Evolutionary conservation across 2,797 vertebrate species (phyloP), one percentile per base, ranked within the genome.

Genomic region (Coregonus suidteri): DNA sequence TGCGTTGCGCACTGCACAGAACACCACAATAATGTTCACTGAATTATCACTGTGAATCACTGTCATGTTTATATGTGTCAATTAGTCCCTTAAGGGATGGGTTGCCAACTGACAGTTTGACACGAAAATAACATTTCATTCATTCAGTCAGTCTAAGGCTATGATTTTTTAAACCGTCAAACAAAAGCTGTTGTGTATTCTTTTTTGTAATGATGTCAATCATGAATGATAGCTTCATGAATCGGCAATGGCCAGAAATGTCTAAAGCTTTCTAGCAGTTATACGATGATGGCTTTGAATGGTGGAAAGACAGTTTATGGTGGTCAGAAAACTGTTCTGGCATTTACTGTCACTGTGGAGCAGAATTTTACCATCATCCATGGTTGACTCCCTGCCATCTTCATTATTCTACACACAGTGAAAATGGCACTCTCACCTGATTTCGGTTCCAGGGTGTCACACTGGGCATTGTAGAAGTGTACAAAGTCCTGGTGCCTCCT

Each of bases 391-490:
- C 59, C 59, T 62, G 25, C 9, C 37, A 7, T 25, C 14, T 13
- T 30, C n/a, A 72, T 47, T 47, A 47, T 3, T 47, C 41, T 1
- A 13, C 41, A 25, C n/a, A n/a, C 59, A 25, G 59, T 11, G 20
- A 62, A 64, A 64, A 64, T 9, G 9, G 59, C 59, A 30, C 59
- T 62, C 85, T 59, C 75, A 98, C 98, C 96, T 90, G 96, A 89
- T 88, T 93, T 96, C 68, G 98, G 98, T 51, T 92, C 90, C 0
- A 98, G 86, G 31, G 98, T 92, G 76, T 99, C 97, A 77, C 98
- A 97, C 71, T 99, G 94, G 0, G 98, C 93, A 4, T 99, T 99
- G 86, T 96, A 98, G 80, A 95, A 91, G 15, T 96, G 95, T 53
- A 96, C 92, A 82, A 98, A 99, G 0, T 97, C 96, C 76, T 95